Evolutionary conservation across 2,797 vertebrate species (phyloP), one percentile per base, ranked within the genome.

Genomic region (Lepidocolaptes lacrymiger): DNA sequence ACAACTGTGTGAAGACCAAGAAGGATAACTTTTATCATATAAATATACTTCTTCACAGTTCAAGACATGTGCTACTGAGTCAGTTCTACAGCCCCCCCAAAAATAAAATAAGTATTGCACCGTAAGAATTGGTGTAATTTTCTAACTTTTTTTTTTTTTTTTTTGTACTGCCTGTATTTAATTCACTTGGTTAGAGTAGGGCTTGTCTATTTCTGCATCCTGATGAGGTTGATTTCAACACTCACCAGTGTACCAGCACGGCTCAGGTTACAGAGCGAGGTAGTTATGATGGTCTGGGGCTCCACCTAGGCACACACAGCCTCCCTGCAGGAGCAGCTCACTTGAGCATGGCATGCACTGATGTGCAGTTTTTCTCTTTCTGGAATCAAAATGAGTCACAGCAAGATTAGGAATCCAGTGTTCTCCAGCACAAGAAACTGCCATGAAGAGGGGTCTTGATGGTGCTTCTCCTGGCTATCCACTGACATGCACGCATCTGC

Each of bases 71-170:
- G 14, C 14, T 63, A 75, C 39, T 2, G 12, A 66, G 49, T 12
- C 22, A 64, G 41, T 32, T 36, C 34, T 51, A 36, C 1, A 1
- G 20, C 6, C 54, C 7, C 7, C 43, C 19, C 1, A 1, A 72
- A 51, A 58, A 12, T 24, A 52, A 44, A 58, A 59, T 11, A 1
- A 55, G 23, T 1, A 0, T 27, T 36, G 14, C 52, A 44, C 0
- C 0, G 12, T 58, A 89, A 76, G 51, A 78, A 78, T 3, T 26
- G 6, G 6, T 36, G 11, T 9, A 1, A 5, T 6, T 89, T 91
- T 68, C 2, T 74, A 48, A 66, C 7, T 11, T 3, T 5, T 24
- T 61, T 64, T 74, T 81, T 63, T n/a, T n/a, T 39, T 19, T 61
- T 64, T 74, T 81, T 63, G 3, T 24, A 16, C 32, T 51, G 9